Conservation (phyloP, 2,797 vertebrate species). For the Amphiprion clarkii region DNA sequence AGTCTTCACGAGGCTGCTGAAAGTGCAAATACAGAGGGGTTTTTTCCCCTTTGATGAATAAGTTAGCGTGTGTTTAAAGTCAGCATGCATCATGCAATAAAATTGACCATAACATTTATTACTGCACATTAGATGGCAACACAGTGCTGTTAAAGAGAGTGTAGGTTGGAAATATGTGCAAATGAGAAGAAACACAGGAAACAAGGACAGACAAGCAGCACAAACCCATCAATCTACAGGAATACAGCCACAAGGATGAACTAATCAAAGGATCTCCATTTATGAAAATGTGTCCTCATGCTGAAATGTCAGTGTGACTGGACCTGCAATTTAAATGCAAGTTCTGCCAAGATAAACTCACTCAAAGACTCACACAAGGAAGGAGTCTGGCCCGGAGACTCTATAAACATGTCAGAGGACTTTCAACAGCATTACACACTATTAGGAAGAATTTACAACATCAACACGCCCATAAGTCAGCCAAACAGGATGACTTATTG, state of each 20-base stretch:
- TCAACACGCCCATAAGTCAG: conserved; percentile 27
- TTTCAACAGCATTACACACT: conserved; percentile 51
- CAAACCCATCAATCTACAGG: background rate
- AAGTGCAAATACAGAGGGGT: conserved; percentile 25
- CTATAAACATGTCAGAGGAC: conserved; percentile 61
- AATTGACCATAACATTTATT: background rate
- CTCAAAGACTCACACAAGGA: conserved; percentile 24
- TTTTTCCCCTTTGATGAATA: conserved; percentile 11
- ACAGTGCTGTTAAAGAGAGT: background rate
- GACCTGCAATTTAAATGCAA: conserved; percentile 20
- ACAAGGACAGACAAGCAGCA: background rate
- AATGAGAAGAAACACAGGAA: background rate
- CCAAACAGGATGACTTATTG: background rate
- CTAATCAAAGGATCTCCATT: background rate
- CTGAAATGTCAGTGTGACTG: conserved; percentile 41
- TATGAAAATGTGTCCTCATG: conserved; percentile 32
- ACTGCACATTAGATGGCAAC: background rate
- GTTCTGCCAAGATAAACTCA: conserved; percentile 40
- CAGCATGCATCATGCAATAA: background rate
- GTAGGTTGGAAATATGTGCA: background rate
- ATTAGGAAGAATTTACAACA: conserved; percentile 61
- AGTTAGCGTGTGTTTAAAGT: conserved; percentile 19
- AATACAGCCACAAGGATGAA: background rate
- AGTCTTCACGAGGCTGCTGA: conserved; percentile 28
- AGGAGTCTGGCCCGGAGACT: conserved; percentile 37